Evolutionary conservation across 2,888 invertebrate genomes (phyloP), one percentile per base, ranked within the genome.

Genomic region (Sepioteuthis lessoniana): DNA sequence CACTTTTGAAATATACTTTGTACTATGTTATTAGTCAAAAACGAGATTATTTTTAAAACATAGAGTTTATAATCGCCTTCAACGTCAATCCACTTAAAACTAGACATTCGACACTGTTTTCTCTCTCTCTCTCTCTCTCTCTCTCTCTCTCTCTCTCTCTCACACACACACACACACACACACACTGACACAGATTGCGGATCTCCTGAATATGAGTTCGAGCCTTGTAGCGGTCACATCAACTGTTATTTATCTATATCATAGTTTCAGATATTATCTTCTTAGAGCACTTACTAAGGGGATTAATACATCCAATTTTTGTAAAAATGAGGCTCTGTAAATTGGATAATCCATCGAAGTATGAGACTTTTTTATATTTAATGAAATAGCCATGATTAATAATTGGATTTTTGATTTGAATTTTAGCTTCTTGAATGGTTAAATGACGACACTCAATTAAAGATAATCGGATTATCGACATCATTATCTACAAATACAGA

Each of bases 401-500:
- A 35, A n/a, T 0, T n/a, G 76, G 76, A 76, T 76, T 35, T n/a
- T 76, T n/a, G n/a, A n/a, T 4, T n/a, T 76, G n/a, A 13, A 76
- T 16, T 76, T 35, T 76, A 13, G 16, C 76, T 76, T 76, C 76
- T 76, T 76, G 76, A 76, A 35, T n/a, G 76, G 76, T 76, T 76
- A 76, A n/a, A 76, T 76, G 76, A 76, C 76, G n/a, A n/a, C n/a
- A 35, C n/a, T 19, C 76, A 76, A 76, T 76, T n/a, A 76, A 76
- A 76, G n/a, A 76, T 76, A 76, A 76, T 76, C 76, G n/a, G 76
- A 76, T 76, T 76, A 76, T 76, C 76, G 76, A 0, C 76, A n/a
- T 76, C 19, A 76, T 76, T 76, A 76, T 76, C 76, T 76, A 76
- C 76, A 76, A 76, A 76, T 76, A 35, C 76, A 76, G n/a, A 76